These are phyloP conservation scores for Aradus depressus DNA, from an alignment of 2,888 invertebrate species.

Conservation along the genomic window DNA sequence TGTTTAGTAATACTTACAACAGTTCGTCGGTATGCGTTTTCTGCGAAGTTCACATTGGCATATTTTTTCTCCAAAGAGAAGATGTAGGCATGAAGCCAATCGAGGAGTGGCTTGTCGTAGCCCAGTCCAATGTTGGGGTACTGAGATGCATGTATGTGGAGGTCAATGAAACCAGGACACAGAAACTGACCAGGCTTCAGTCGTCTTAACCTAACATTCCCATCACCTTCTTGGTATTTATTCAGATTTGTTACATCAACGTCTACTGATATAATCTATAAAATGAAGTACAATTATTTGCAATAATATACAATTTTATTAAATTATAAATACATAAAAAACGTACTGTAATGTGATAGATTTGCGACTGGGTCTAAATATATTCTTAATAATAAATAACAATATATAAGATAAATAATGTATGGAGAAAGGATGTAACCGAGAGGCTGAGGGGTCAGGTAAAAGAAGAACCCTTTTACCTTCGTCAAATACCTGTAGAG, in stretches of 20 bases:
- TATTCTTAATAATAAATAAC: no score
- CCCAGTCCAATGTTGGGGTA: conserved; percentile 77
- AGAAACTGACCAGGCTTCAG: conserved; percentile 48
- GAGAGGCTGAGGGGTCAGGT: no score
- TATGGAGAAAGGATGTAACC: no score
- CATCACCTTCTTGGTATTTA: neutral
- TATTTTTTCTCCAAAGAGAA: conserved; percentile 72
- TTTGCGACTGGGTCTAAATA: no score
- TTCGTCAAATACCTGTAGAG: no score
- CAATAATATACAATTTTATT: neutral
- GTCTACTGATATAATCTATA: no score
- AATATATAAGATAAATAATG: no score
- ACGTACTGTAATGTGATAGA: no score
- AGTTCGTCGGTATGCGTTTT: conserved; percentile 57
- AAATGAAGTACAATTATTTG: no score
- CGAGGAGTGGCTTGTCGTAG: conserved; percentile 62
- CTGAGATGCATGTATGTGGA: conserved; percentile 84
- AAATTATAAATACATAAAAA: no score
- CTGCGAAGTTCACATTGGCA: conserved; percentile 53
- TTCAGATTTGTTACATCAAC: conserved; percentile 8
- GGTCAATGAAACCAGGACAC: conserved; percentile 80
- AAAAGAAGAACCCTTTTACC: no score
- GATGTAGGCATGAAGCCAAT: conserved; percentile 78
- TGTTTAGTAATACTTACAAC: conserved; percentile 64
- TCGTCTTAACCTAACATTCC: conserved; percentile 2